A percentile compares a stretch with the other conserved stretches of the same genome.
Evolutionary conservation across 2,888 invertebrate species (phyloP).

Genomic region (Cosmia trapezina): DNA sequence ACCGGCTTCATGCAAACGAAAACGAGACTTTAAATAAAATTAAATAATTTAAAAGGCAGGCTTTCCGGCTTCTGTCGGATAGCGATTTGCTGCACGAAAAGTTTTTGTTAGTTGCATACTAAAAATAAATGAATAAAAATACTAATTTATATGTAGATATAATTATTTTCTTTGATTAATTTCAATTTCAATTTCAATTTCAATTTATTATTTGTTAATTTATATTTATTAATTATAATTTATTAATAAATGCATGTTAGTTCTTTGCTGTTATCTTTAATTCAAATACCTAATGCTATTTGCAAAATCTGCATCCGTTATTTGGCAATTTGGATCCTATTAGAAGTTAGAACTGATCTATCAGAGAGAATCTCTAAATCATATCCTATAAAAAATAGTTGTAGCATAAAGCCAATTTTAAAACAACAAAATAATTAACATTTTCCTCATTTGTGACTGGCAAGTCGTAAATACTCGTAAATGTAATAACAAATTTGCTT

Average conservation of each 20-base stretch:
- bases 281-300: not conserved
- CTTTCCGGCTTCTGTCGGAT: constrained; percentile 50
- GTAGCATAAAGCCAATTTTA: constrained; percentile 6
- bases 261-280: not conserved
- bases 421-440: constrained; percentile 10
- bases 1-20: constrained; percentile 80
- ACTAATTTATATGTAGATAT: too few relatives aligned
- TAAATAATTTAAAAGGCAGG: constrained; percentile 57
- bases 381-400: not conserved
- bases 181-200: too few relatives aligned
- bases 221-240: too few relatives aligned
- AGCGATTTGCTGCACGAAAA: constrained; percentile 42
- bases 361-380: not conserved
- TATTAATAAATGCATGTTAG: not conserved
- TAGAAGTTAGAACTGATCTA: not conserved
- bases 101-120: not conserved
- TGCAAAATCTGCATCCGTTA: not conserved
- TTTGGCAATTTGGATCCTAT: not conserved
- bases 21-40: constrained; percentile 71
- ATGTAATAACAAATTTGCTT: constrained; percentile 59
- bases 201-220: too few relatives aligned
- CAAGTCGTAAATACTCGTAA: constrained; percentile 40
- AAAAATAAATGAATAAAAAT: not conserved
- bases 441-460: constrained; percentile 29
- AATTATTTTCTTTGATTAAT: not conserved